Conservation (phyloP, 2,797 vertebrate species). For the Cossypha dichroa region DNA sequence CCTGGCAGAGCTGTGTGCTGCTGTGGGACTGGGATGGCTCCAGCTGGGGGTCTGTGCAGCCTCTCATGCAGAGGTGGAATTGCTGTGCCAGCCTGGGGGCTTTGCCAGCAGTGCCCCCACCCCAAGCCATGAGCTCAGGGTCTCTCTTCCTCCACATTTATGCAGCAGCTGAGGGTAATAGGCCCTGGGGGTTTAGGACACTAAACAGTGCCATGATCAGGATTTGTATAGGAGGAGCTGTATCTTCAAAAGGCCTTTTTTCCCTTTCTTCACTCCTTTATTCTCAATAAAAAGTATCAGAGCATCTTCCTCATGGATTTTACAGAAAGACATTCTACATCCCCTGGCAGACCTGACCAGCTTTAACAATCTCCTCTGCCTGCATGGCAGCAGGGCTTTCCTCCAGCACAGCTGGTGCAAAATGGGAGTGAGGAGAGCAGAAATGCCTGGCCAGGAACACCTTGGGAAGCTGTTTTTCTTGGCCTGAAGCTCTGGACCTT, state of each 20-base stretch:
- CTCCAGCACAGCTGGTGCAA: not conserved
- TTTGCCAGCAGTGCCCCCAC: not conserved
- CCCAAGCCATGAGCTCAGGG: accelerated
- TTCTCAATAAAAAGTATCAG: not conserved
- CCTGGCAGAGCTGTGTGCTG: not conserved
- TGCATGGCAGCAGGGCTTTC: not conserved
- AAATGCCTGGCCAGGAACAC: not conserved
- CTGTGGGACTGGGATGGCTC: not conserved
- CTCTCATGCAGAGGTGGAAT: accelerated
- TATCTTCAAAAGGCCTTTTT: not conserved
- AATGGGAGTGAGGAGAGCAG: not conserved
- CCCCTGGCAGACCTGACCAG: not conserved
- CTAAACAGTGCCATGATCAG: accelerated
- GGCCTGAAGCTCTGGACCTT: not conserved
- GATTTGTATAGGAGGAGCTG: not conserved
- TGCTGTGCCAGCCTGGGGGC: not conserved
- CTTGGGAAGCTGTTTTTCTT: not conserved
- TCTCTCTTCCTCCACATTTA: not conserved
- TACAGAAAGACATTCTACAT: not conserved
- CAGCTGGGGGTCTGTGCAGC: not conserved
- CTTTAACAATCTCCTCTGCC: not conserved
- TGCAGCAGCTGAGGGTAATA: not conserved
- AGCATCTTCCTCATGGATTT: not conserved
- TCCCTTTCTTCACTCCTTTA: not conserved
- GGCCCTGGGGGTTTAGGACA: not conserved